Base-by-base conservation (phyloP, 2,888 invertebrate species). In the Sinodicranocentrus sp. region DNA sequence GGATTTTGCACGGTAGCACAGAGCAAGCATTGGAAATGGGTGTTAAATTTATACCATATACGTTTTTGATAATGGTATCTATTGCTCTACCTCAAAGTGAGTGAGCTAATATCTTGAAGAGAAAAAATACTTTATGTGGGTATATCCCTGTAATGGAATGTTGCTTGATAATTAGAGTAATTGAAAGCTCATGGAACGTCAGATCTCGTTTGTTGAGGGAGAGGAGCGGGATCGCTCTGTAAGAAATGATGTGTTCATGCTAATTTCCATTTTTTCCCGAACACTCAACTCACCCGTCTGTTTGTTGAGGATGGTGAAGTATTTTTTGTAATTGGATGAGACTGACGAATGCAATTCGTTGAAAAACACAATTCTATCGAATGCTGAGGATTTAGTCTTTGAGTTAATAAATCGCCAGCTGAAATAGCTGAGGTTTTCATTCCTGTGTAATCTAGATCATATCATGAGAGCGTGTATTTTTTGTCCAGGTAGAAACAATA, bases 91-190 rank as follows among this genome's bases (percentile, higher is more conserved):
- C 39, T 8, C 6, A 39, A 39, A 39, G 39, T 8, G 13, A 39
- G 39, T 8, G 39, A n/a, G n/a, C n/a, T n/a, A n/a, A n/a, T n/a
- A n/a, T n/a, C 48, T 48, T 10, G n/a, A n/a, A 57, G 52, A 52
- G n/a, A 52, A 5, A 52, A 52, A n/a, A 52, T n/a, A n/a, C 21
- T 57, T 57, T 57, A 57, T 57, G 57, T 10, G 57, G 21, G 21
- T 21, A 17, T 17, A 23, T 65, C 25, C 43, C 39, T 39, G 3
- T 19, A 48, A 39, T 33, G 57, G 57, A 75, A 76, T 57, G 67
- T 67, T 65, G 25, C 33, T 48, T 54, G 54, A 52, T 76, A 76
- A 76, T 76, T 76, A 76, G 76, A 65, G 52, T 76, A 67, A 67
- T 54, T 52, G 63, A 65, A 52, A 26, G 65, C 65, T 67, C 67